Evolutionary conservation across 2,888 invertebrate species (phyloP), one percentile per base, ranked within the genome.

Genomic region (Nasonia oneida): DNA sequence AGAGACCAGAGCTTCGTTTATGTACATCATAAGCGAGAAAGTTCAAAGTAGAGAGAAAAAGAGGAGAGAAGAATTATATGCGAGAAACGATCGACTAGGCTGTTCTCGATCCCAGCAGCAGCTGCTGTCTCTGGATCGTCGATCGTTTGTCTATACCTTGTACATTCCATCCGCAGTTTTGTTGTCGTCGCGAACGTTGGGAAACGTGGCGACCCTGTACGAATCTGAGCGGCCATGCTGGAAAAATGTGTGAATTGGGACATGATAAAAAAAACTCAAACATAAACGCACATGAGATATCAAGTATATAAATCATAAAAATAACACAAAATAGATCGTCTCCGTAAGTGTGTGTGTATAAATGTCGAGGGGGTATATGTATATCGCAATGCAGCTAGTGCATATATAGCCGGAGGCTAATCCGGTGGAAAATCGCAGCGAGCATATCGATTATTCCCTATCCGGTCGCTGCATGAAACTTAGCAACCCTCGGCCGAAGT

Each of bases 201-300:
- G 97, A 94, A 98, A 97, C 94, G 98, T 98, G 92, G 99, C 99
- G 95, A 98, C 98, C 94, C 99, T 97, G 95, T 99, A 99, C 94
- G 98, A 98, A 95, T 99, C 99, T 94, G 98, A 96, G 94, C 98
- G 97, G 95, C 97, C 98, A 96, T 97, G 97, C 97, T 98, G 96
- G 92, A 95, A 95, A 92, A 91, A 87, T 81, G 83, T 78, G 84
- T 81, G 83, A 87, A 81, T 29, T 29, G 57, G 76, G 64, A 37
- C 15, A 78, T 39, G 87, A 81, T 81, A 81, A 37, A 85, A 85
- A 87, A 85, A 84, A 79, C 23, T 81, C 12, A 87, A 73, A 85
- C 73, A 85, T 83, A 87, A 87, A 85, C 33, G 1, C 29, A 84
- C 3, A 81, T 74, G n/a, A 42, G 74, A 29, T 57, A 70, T 70